phyloP scores from a whole-genome alignment of 2,113 vertebrate genomes.

The Mastomys natalensis region DNA sequence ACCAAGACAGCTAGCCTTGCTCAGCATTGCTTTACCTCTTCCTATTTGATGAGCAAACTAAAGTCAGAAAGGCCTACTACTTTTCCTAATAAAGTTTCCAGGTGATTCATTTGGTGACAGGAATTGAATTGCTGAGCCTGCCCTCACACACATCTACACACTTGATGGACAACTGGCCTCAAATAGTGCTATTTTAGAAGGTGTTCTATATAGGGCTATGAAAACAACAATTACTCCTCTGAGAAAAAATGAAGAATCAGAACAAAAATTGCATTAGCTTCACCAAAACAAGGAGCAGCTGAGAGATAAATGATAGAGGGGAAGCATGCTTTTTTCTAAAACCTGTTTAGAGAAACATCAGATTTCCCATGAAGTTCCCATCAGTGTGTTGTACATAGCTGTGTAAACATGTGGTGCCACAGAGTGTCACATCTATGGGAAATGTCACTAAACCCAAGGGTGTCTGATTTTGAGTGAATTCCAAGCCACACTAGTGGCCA shows the following conservation, averaged over 20 bases:
- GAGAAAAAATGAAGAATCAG: conserved; percentile 74
- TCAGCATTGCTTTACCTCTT: neutral
- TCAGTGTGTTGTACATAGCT: neutral
- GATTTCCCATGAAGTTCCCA: neutral
- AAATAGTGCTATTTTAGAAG: conserved; percentile 78
- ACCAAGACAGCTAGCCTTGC: neutral
- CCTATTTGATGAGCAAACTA: conserved; percentile 64
- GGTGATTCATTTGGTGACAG: conserved; percentile 82
- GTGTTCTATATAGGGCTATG: conserved; percentile 67
- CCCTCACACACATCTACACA: conserved; percentile 71
- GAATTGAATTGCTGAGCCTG: conserved; percentile 77
- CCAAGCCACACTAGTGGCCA: neutral
- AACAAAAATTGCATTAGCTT: conserved; percentile 76
- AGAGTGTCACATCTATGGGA: neutral
- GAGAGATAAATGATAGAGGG: conserved; percentile 76
- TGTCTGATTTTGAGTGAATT: conserved; percentile 32
- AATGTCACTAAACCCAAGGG: neutral
- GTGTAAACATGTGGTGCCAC: too few species aligned
- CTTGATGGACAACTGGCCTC: conserved; percentile 81
- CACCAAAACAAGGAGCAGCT: conserved; percentile 77
- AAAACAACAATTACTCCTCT: conserved; percentile 78
- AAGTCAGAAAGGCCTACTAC: conserved; percentile 67
- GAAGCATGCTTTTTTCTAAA: conserved; percentile 73
- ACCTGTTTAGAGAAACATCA: neutral
- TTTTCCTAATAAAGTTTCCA: conserved; percentile 82